Evolutionary conservation across 2,113 vertebrate species (phyloP), one percentile per base, ranked within the genome.

Genomic region (Poeciliopsis retropinna): DNA sequence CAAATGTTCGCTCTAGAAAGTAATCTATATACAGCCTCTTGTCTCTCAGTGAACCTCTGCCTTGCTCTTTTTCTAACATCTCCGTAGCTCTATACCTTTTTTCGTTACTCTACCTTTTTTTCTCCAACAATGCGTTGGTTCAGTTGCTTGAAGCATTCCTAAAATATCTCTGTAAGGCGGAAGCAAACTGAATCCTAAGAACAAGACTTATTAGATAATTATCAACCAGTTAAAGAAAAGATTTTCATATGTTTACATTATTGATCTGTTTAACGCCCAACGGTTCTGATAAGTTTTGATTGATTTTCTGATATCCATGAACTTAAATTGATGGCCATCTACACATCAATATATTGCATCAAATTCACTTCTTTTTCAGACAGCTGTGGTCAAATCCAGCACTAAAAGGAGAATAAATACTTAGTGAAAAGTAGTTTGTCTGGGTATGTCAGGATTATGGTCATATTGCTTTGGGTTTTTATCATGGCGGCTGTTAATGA

Each of bases 1-100:
- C 73, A 77, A 88, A 86, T 77, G 74, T 74, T 77, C 37, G 3
- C 70, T 30, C 57, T 32, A 63, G 78, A 78, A 39, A 32, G 27
- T 9, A 71, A 73, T 78, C 79, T 34, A 54, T 44, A 74, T 72
- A 70, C 79, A 15, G 5, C 72, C 68, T 28, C 57, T 57, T 1
- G 54, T 39, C 37, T 66, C 71, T 76, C 70, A 29, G 67, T 4
- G 12, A 85, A 73, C 67, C 11, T 10, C 62, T 1, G 41, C 67
- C 67, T 34, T 30, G 61, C 69, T 78, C 79, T 8, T 14, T 31
- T 31, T 72, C 63, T 63, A 41, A 28, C 22, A 60, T 28, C 84
- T 65, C 28, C 44, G 60, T 73, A 44, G 72, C 65, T 60, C 41
- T 51, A 41, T 57, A 63, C 30, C 25, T 70, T 71, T 63, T 27